Evolutionary conservation across 2,797 vertebrate species (phyloP).

Genomic region (Rallus crepitans): DNA sequence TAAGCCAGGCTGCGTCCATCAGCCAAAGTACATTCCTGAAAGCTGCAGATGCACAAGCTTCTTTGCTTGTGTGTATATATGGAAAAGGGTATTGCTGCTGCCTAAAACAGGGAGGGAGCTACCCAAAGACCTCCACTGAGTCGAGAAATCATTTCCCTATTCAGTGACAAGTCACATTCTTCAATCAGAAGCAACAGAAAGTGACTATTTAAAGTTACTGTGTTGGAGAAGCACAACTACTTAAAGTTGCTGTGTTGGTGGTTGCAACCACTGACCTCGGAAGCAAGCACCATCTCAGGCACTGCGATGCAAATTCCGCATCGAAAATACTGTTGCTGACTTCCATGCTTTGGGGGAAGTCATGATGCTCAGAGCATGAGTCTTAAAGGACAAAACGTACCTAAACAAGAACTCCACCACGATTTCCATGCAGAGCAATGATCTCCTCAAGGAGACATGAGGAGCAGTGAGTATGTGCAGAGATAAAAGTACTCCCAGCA

Average conservation of each 20-base stretch:
- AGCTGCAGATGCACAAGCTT: not conserved
- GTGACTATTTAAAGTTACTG: not conserved
- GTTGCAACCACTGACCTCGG: not conserved
- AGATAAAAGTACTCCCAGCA: fast-evolving
- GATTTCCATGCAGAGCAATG: not conserved
- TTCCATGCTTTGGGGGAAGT: not conserved
- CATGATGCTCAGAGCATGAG: not conserved
- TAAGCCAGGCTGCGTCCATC: not conserved
- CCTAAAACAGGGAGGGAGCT: not conserved
- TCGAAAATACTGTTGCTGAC: not conserved
- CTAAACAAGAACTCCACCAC: not conserved
- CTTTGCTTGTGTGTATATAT: not conserved
- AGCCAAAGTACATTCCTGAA: not conserved
- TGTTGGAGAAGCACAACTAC: no score
- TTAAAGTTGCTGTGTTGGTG: not conserved
- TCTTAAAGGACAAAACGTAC: not conserved
- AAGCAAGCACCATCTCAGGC: not conserved
- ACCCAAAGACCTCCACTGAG: not conserved
- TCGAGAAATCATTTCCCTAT: not conserved
- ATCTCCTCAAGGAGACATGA: not conserved
- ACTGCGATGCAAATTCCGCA: not conserved
- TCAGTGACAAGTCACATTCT: not conserved
- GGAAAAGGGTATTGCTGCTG: not conserved
- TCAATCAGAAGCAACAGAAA: not conserved
- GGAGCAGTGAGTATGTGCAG: not conserved